Evolutionary conservation across 1,140 invertebrate species (phyloP).

Genomic region (Parapsyche elsis): DNA sequence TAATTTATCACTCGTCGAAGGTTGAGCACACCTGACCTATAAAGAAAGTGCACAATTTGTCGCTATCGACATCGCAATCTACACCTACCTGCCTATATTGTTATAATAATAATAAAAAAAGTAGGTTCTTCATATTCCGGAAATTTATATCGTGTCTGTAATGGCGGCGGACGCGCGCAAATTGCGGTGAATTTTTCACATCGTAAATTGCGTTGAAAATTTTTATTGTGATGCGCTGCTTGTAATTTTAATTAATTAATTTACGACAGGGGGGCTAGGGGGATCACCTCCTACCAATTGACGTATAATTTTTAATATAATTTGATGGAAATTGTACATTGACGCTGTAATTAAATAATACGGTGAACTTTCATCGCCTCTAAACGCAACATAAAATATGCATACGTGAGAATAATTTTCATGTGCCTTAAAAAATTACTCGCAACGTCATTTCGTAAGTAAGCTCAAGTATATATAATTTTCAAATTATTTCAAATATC

Average conservation of each 20-base stretch:
- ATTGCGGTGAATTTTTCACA: slow-evolving; percentile 26
- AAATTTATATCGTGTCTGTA: slow-evolving; percentile 34
- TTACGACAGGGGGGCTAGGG: not conserved
- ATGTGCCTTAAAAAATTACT: too few relatives aligned
- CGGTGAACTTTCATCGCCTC: not conserved
- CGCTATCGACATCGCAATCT: too few relatives aligned
- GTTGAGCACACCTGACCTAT: not conserved
- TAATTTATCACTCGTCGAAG: not conserved
- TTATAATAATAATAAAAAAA: not conserved
- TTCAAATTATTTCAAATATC: too few relatives aligned
- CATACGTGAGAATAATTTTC: too few relatives aligned
- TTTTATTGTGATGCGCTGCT: slow-evolving; percentile 16
- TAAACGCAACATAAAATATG: not conserved
- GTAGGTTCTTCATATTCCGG: not conserved
- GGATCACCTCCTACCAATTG: not conserved
- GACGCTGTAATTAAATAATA: not conserved
- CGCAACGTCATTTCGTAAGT: too few relatives aligned
- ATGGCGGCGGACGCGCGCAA: slow-evolving; percentile 1
- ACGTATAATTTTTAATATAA: slow-evolving; percentile 1
- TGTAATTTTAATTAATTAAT: slow-evolving; percentile 30
- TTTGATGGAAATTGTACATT: not conserved
- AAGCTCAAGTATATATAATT: too few relatives aligned
- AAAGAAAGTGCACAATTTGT: too few relatives aligned
- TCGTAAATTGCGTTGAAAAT: slow-evolving; percentile 17
- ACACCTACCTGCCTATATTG: too few relatives aligned